Conservation (phyloP, 2,113 vertebrate genomes). For the Rallus limicola region DNA sequence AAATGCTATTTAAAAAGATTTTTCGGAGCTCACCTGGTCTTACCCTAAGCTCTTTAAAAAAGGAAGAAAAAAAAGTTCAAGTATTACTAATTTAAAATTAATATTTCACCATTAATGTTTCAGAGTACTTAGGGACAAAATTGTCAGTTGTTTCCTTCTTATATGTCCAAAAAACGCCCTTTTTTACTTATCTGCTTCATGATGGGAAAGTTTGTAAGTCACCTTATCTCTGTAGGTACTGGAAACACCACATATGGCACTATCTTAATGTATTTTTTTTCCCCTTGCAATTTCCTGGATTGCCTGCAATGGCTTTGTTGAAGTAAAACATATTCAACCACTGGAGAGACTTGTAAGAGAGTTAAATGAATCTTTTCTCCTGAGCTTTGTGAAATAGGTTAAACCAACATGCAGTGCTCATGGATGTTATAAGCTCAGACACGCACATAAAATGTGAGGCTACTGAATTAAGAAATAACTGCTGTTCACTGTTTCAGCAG, state of each 20-base stretch:
- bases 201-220: background rate
- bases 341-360: background rate
- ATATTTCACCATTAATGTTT: background rate
- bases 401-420: slow-evolving; percentile 7
- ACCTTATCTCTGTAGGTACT: slow-evolving; percentile 19
- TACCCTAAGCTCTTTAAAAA: background rate
- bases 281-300: slow-evolving; percentile 40
- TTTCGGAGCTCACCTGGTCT: background rate
- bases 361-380: slow-evolving; percentile 17
- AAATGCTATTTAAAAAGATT: background rate
- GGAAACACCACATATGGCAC: slow-evolving; percentile 5
- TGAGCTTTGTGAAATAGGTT: slow-evolving; percentile 35
- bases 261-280: background rate
- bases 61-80: background rate
- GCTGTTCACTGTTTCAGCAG: background rate
- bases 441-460: background rate
- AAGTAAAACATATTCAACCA: background rate
- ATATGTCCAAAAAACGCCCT: background rate
- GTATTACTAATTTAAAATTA: background rate
- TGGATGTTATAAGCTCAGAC: slow-evolving; percentile 11
- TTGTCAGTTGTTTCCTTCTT: background rate
- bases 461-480: slow-evolving; percentile 30
- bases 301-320: background rate
- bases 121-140: background rate
- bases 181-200: background rate